Conservation (phyloP, 2,888 invertebrate species). For the Atethmia centrago region DNA sequence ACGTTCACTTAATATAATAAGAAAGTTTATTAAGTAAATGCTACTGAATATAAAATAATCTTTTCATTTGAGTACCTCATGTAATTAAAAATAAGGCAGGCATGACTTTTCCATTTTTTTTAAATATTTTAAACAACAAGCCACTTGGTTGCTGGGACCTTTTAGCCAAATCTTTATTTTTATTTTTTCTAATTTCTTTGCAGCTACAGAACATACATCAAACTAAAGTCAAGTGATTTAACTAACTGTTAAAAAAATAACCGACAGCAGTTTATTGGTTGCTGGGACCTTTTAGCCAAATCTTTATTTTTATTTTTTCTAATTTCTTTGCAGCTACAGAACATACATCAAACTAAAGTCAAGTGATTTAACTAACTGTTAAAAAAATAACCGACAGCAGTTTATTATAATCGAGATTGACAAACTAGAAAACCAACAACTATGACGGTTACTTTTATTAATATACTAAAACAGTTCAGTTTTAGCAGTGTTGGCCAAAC, state of each 20-base stretch:
- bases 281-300: no score
- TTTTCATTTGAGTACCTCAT: slow-evolving; percentile 1
- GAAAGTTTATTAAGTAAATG: slow-evolving; percentile 29
- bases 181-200: not conserved
- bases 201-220: not conserved
- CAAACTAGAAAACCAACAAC: not conserved
- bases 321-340: not conserved
- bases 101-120: not conserved
- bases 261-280: no score
- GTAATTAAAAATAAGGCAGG: slow-evolving; percentile 13
- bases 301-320: not conserved
- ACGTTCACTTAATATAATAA: slow-evolving; percentile 33
- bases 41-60: slow-evolving; percentile 19
- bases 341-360: no score
- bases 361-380: not conserved
- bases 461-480: not conserved
- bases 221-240: no score
- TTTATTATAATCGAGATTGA: not conserved
- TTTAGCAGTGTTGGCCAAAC: slow-evolving; percentile 16
- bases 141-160: no score
- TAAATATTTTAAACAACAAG: no score
- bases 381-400: not conserved
- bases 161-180: no score
- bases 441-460: no score
- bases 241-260: no score